phyloP scores from a whole-genome alignment of 2,888 invertebrate genomes.

The Rhodophaea formosa region DNA sequence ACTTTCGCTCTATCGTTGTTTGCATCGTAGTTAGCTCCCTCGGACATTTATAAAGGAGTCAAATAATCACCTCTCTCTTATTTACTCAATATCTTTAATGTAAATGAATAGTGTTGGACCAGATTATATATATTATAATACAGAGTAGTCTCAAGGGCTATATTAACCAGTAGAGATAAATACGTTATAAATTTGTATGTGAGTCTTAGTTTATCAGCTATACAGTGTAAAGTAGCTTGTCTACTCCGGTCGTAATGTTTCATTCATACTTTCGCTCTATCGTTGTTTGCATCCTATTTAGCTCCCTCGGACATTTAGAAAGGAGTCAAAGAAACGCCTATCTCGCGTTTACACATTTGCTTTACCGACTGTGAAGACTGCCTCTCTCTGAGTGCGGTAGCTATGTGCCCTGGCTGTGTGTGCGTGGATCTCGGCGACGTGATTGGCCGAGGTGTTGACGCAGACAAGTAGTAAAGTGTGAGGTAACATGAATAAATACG shows the following conservation, averaged over 20 bases:
- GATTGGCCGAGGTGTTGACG: constrained; percentile 25
- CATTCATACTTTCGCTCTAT: constrained; percentile 48
- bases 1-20: constrained; percentile 67
- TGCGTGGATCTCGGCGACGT: constrained; percentile 5
- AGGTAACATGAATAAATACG: background rate
- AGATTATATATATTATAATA: too few species aligned
- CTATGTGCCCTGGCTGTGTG: background rate
- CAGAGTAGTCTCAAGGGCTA: too few species aligned
- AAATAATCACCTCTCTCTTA: constrained; percentile 34
- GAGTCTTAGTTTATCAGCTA: constrained; percentile 42
- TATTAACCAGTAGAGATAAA: too few species aligned
- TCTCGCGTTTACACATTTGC: too few species aligned
- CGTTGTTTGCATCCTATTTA: constrained; percentile 79
- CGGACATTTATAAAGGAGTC: constrained; percentile 69
- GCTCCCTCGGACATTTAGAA: constrained; percentile 65
- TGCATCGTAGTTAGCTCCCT: constrained; percentile 76
- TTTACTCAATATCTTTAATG: too few species aligned
- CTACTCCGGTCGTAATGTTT: constrained; percentile 19
- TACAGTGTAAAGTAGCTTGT: constrained; percentile 66
- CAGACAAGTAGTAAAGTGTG: constrained; percentile 10
- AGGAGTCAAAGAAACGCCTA: constrained; percentile 51
- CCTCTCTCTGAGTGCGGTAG: constrained; percentile 54
- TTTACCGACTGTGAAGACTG: constrained; percentile 25
- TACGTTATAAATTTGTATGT: too few species aligned
- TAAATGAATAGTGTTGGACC: too few species aligned